Conservation (phyloP, 2,797 vertebrate species). For the Champsocephalus gunnari region DNA sequence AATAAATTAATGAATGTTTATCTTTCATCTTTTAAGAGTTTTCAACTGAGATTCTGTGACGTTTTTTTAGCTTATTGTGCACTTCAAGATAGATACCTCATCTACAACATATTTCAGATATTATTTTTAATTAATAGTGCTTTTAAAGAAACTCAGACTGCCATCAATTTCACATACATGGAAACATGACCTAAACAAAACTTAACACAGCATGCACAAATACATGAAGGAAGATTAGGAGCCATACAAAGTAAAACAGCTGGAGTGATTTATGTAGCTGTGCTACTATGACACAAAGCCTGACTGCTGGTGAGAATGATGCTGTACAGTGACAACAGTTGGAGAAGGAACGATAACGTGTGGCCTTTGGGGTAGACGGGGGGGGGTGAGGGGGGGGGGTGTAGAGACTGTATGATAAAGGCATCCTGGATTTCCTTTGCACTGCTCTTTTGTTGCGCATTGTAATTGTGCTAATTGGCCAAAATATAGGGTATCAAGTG, state of each 20-base stretch:
- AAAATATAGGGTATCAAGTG: slow-evolving; percentile 49
- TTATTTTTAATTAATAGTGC: neutral
- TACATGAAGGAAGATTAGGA: slow-evolving; percentile 10
- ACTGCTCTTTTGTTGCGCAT: slow-evolving; percentile 23
- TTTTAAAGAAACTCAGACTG: neutral
- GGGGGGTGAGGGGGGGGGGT: no score
- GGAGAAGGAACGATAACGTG: slow-evolving; percentile 8
- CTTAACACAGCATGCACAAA: neutral
- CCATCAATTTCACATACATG: neutral
- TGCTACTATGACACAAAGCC: neutral
- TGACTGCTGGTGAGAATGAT: slow-evolving; percentile 15
- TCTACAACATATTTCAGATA: neutral
- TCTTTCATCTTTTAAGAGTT: neutral
- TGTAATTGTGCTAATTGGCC: slow-evolving; percentile 50
- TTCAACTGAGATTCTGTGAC: neutral
- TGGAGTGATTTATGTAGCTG: slow-evolving; percentile 11
- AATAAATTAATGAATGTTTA: neutral
- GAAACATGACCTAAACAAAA: neutral
- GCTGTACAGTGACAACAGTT: slow-evolving; percentile 20
- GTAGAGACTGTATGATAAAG: slow-evolving; percentile 22
- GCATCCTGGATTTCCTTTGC: slow-evolving; percentile 21
- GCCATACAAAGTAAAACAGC: slow-evolving; percentile 21
- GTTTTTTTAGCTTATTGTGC: neutral
- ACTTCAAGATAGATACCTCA: neutral
- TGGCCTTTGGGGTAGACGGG: slow-evolving; percentile 33